These are phyloP conservation scores for Pocota personata DNA, from an alignment of 2,888 invertebrate genomes.

Conservation along the genomic window DNA sequence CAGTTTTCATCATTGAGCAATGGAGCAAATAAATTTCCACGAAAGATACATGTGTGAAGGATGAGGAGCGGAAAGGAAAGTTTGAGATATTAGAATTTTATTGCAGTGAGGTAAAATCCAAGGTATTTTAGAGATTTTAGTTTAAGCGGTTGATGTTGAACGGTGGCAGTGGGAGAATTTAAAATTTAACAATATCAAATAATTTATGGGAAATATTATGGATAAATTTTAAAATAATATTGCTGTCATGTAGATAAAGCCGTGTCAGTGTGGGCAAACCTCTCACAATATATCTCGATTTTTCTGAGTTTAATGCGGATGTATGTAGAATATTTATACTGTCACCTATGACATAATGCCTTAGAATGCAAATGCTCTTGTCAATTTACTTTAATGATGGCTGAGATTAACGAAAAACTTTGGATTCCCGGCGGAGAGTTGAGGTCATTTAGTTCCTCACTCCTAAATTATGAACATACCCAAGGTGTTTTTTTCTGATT, in stretches of 20 bases:
- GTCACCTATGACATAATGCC: no score
- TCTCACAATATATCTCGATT: background rate
- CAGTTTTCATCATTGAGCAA: constrained; percentile 19
- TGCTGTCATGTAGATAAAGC: background rate
- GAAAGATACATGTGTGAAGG: background rate
- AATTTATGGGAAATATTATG: background rate
- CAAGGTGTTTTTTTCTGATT: no score
- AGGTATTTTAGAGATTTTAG: background rate
- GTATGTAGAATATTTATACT: no score
- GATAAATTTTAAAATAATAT: background rate
- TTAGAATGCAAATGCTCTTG: no score
- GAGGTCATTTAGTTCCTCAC: no score
- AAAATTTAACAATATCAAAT: background rate
- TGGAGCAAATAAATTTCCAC: constrained; percentile 1
- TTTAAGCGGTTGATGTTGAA: background rate
- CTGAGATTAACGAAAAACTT: no score
- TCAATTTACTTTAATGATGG: no score
- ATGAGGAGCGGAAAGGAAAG: background rate
- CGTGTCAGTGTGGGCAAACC: background rate
- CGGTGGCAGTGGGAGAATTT: background rate
- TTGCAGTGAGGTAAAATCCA: background rate
- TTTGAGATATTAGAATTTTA: background rate
- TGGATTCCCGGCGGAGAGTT: no score
- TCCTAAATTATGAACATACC: no score
- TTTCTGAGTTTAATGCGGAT: no score